phyloP scores from a whole-genome alignment of 2,888 invertebrate species.

The Furcula furcula region DNA sequence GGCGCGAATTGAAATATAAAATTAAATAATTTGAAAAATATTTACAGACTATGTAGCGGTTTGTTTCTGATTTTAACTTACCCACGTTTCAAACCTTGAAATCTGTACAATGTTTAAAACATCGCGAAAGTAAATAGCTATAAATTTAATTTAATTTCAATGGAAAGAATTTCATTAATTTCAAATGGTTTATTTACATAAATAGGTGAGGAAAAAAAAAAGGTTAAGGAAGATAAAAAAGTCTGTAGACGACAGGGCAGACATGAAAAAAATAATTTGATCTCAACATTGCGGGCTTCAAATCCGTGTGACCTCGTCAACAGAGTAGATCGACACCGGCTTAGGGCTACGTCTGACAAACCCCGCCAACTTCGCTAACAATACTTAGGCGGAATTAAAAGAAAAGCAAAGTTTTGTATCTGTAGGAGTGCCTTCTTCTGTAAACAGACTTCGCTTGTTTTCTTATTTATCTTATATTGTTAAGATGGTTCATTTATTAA shows the following conservation, averaged over 20 bases:
- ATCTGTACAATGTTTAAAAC: no score
- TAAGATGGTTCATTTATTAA: conserved; percentile 19
- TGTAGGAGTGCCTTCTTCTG: conserved; percentile 23
- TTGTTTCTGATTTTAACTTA: no score
- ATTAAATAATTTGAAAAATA: no score
- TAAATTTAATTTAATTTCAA: no score
- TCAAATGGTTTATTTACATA: no score
- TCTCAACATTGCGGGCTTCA: conserved; percentile 15
- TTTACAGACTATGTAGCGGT: no score
- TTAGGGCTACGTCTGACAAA: conserved; percentile 31
- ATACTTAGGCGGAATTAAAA: conserved; percentile 43
- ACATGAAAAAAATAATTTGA: conserved; percentile 28
- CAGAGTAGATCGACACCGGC: conserved; percentile 36
- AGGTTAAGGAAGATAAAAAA: conserved; percentile 10
- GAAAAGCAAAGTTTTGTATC: conserved; percentile 41
- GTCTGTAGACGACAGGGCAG: conserved; percentile 20
- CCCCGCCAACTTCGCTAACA: conserved; percentile 37
- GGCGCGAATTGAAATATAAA: no score
- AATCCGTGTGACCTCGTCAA: conserved; percentile 31
- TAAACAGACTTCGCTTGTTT: conserved; percentile 29
- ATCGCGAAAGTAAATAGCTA: no score
- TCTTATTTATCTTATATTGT: conserved; percentile 32
- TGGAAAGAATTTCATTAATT: no score
- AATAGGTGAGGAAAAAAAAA: conserved; percentile 17
- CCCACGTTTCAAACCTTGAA: no score